Percentiles rank a stretch among this genome's conserved stretches.
Evolutionary conservation across 2,888 invertebrate genomes (phyloP).

Genomic region (Drosophila anomelani): DNA sequence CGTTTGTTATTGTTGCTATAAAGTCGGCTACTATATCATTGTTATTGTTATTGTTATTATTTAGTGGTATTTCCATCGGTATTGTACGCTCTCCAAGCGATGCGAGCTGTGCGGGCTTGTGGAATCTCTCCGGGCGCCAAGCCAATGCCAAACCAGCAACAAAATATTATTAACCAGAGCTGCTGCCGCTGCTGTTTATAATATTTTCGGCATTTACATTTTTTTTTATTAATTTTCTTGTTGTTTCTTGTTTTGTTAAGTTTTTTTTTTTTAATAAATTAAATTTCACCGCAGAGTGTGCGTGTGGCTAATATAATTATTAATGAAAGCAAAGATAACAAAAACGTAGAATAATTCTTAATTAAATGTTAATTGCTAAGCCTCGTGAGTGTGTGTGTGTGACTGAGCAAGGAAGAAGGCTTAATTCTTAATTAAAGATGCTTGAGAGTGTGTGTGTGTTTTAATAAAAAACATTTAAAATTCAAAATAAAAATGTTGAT

Average conservation of each 20-base stretch:
- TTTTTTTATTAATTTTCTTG: background rate
- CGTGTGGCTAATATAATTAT: constrained; percentile 4
- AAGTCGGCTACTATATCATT: constrained; percentile 12
- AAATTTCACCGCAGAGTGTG: constrained; percentile 36
- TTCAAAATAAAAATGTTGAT: too few relatives aligned
- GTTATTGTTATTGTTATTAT: constrained; percentile 17
- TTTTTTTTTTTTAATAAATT: constrained; percentile 55
- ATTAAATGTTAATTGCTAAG: constrained; percentile 11
- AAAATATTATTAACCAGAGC: constrained; percentile 35
- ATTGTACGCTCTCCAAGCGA: constrained; percentile 10
- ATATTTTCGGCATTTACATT: constrained; percentile 8
- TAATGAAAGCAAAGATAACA: background rate
- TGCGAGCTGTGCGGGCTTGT: constrained; percentile 5
- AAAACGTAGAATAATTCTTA: constrained; percentile 4
- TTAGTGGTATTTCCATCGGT: constrained; percentile 32
- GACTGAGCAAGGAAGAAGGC: background rate
- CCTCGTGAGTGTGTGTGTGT: background rate
- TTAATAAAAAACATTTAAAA: background rate
- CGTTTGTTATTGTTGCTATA: constrained; percentile 1
- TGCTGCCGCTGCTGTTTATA: constrained; percentile 14
- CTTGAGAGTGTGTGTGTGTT: background rate
- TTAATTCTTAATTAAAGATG: background rate
- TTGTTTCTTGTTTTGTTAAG: background rate
- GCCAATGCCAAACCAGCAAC: constrained; percentile 35
- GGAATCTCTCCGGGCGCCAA: constrained; percentile 26